These are phyloP conservation scores for Malachius bipustulatus DNA, from an alignment of 2,888 invertebrate genomes.

Conservation along the genomic window DNA sequence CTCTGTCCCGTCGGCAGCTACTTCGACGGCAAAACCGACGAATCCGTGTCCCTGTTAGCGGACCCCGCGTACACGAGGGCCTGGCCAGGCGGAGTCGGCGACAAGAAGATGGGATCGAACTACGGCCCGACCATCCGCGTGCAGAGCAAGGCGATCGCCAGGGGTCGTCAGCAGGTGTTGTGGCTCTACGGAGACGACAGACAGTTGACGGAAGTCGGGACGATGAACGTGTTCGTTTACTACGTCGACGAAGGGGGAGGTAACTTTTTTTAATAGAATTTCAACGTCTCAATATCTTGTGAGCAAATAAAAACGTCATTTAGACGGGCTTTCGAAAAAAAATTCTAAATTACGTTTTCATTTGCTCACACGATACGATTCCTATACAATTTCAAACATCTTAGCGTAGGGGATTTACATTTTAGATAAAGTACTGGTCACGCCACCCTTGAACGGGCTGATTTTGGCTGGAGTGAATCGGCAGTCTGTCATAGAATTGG, in stretches of 20 bases:
- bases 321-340: too few relatives aligned
- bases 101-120: conserved; percentile 91
- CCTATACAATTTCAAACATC: conserved; percentile 2
- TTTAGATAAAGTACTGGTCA: conserved; percentile 79
- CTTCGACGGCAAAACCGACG: conserved; percentile 52
- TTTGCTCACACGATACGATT: background rate
- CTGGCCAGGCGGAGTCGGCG: conserved; percentile 92
- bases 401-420: conserved; percentile 20
- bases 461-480: conserved; percentile 93
- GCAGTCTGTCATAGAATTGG: conserved; percentile 71
- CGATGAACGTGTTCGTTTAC: conserved; percentile 94
- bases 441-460: conserved; percentile 86
- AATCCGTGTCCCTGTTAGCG: conserved; percentile 71
- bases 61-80: conserved; percentile 79
- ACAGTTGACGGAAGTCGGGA: conserved; percentile 92
- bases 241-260: conserved; percentile 83
- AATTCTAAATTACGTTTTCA: too few relatives aligned
- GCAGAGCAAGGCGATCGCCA: conserved; percentile 60
- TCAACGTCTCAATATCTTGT: too few relatives aligned
- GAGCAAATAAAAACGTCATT: too few relatives aligned
- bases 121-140: conserved; percentile 79
- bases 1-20: conserved; percentile 90
- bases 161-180: conserved; percentile 85
- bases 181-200: conserved; percentile 94
- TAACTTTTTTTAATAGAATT: too few relatives aligned